A percentile compares a stretch with the other conserved stretches of the same genome.
phyloP scores from a whole-genome alignment of 2,113 vertebrate genomes.

The Ameiurus melas region DNA sequence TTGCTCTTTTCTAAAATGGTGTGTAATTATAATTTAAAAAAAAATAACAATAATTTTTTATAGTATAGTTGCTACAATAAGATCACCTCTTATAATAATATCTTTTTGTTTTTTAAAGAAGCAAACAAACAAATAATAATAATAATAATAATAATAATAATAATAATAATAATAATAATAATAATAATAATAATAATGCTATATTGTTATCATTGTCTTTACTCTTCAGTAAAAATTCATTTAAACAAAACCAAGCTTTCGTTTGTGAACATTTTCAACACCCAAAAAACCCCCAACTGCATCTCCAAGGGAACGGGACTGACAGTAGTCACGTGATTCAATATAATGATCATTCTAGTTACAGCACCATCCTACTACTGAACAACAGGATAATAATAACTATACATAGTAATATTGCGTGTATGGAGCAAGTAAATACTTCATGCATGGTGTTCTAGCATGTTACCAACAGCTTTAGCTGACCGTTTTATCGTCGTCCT shows the following conservation, averaged over 20 bases:
- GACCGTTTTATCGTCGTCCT: conserved; percentile 65
- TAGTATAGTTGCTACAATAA: no score
- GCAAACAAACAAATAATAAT: no score
- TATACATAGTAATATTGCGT: background rate
- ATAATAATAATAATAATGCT: background rate
- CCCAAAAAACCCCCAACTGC: background rate
- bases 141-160: no score
- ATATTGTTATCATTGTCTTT: background rate
- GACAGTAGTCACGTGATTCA: background rate
- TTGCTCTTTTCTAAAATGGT: background rate
- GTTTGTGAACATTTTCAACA: background rate
- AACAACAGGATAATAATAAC: background rate
- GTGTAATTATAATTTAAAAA: no score
- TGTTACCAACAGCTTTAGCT: background rate
- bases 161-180: no score
- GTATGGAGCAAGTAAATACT: background rate
- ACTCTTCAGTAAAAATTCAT: background rate
- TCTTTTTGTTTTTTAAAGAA: no score
- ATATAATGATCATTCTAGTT: background rate
- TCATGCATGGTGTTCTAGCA: background rate
- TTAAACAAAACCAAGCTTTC: background rate
- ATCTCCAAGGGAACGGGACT: background rate
- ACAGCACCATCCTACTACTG: background rate
- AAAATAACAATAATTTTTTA: no score
- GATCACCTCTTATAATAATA: no score